Percentiles rank a stretch among this genome's conserved stretches.
These are phyloP conservation scores for Trissonchulus latispiculum DNA, from an alignment of 2,888 invertebrate species.

Conservation along the genomic window DNA sequence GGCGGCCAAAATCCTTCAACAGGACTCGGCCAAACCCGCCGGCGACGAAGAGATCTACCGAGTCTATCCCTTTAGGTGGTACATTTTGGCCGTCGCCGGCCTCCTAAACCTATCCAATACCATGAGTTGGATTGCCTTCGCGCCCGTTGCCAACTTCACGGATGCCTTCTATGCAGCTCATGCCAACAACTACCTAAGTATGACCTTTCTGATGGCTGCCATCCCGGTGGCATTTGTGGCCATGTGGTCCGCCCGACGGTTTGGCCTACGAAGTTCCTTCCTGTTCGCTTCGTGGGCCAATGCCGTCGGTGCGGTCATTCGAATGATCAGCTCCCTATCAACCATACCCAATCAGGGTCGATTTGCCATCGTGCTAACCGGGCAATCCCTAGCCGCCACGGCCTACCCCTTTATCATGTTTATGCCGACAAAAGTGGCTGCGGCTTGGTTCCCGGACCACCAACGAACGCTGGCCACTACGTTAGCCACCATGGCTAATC, in stretches of 20 bases:
- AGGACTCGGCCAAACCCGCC: no score
- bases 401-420: slow-evolving; percentile 51
- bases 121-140: slow-evolving; percentile 49
- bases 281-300: slow-evolving; percentile 47
- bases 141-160: slow-evolving; percentile 49
- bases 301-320: slow-evolving; percentile 45
- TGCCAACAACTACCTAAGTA: slow-evolving; percentile 47
- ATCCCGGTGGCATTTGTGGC: slow-evolving; percentile 49
- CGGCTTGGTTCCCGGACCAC: slow-evolving; percentile 48
- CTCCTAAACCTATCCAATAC: slow-evolving; percentile 41
- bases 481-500: slow-evolving; percentile 42
- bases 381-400: slow-evolving; percentile 47
- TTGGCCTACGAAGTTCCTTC: slow-evolving; percentile 38
- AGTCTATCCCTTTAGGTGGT: slow-evolving; percentile 38
- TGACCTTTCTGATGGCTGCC: slow-evolving; percentile 48
- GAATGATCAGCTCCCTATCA: slow-evolving; percentile 44
- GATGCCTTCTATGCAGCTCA: slow-evolving; percentile 44
- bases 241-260: slow-evolving; percentile 22
- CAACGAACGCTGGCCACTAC: slow-evolving; percentile 49
- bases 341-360: slow-evolving; percentile 41
- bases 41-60: neutral
- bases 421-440: slow-evolving; percentile 50
- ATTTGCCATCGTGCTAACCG: slow-evolving; percentile 36
- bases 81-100: slow-evolving; percentile 37
- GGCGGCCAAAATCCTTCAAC: neutral